Evolutionary conservation across 2,113 vertebrate species (phyloP).

Genomic region (Eublepharis macularius): DNA sequence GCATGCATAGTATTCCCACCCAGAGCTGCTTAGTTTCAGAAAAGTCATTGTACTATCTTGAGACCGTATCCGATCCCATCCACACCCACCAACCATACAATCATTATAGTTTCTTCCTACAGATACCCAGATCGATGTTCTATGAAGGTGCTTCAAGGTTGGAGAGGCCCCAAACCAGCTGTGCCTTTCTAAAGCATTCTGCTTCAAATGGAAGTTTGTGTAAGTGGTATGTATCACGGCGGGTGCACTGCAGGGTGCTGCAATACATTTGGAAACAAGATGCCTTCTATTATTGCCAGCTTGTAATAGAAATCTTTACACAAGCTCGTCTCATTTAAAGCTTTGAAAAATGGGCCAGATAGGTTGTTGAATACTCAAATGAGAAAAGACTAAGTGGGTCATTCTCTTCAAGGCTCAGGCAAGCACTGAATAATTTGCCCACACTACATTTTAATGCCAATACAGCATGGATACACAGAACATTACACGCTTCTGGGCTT

Average conservation of each 20-base stretch:
- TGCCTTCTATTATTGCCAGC: not conserved
- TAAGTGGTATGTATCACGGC: not conserved
- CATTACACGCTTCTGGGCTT: conserved; percentile 18
- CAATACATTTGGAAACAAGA: not conserved
- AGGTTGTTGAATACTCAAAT: conserved; percentile 31
- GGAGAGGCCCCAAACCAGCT: not conserved
- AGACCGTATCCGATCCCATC: not conserved
- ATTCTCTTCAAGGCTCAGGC: not conserved
- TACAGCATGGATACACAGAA: conserved; percentile 7
- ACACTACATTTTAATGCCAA: not conserved
- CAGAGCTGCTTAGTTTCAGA: too few relatives aligned
- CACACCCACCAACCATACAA: not conserved
- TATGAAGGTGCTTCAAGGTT: not conserved
- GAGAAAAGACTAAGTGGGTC: conserved; percentile 26
- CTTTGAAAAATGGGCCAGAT: conserved; percentile 18
- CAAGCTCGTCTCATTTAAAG: not conserved
- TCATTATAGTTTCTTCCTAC: not conserved
- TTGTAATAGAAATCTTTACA: conserved; percentile 16
- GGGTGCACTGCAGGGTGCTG: not conserved
- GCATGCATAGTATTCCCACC: too few relatives aligned
- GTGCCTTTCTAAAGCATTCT: not conserved
- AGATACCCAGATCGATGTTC: not conserved
- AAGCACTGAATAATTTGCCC: not conserved
- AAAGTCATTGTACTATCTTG: too few relatives aligned
- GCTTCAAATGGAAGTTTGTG: not conserved